Evolutionary conservation across 2,113 vertebrate genomes (phyloP), one percentile per base, ranked within the genome.

Genomic region (Gymnarchus niloticus): DNA sequence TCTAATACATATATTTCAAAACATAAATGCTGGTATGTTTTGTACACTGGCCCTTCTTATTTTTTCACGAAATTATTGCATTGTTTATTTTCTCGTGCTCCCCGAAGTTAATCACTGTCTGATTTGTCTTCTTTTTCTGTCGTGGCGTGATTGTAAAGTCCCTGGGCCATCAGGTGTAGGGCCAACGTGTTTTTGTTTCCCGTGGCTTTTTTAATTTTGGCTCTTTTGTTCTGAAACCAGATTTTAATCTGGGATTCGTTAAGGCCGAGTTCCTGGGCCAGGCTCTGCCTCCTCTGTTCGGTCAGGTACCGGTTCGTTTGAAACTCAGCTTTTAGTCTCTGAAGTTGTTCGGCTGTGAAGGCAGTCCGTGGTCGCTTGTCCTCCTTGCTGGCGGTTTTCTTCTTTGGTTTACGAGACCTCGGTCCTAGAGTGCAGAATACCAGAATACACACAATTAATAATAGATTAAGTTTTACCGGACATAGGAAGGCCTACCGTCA

Each of bases 21-120:
- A 95, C 94, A 94, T 93, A 94, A 95, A 97, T 99, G 98, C 98
- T 98, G 98, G 97, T 98, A 96, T 96, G 92, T 93, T 97, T 94
- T 96, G 91, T 95, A 96, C 95, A 96, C 96, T 97, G 97, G 97
- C 97, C 97, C 97, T 98, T 92, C 94, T 93, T 94, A 69, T 73
- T 73, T 69, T 69, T 95, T 57, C 88, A 92, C 95, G 94, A 94
- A 94, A 95, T 98, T 98, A 99, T 98, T 99, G 97, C 97, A 97
- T 98, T 95, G 93, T 94, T 93, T 88, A 81, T 85, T 90, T 54
- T 33, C 80, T 52, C 49, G 25, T 54, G n/a, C 14, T 54, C n/a
- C 54, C 51, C 80, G 49, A 65, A 19, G 48, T 87, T 95, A 97
- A 87, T 98, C 96, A 90, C 97, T 97, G 95, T 98, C 97, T 83